Base-by-base conservation (phyloP, 2,113 vertebrate genomes). In the Megatriorchis doriae region DNA sequence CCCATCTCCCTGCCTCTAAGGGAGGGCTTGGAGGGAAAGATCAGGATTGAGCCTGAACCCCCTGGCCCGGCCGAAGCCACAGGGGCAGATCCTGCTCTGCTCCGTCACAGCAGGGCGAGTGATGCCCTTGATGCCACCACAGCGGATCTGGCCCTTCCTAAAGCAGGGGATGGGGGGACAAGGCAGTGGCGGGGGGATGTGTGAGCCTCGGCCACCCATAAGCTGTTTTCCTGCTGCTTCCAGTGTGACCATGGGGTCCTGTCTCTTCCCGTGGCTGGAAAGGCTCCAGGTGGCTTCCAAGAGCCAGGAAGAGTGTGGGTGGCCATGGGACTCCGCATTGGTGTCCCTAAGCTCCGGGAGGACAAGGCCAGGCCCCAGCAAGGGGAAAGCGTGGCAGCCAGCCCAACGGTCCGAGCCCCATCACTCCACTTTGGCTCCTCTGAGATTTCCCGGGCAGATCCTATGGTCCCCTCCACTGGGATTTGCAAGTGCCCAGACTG, bases 271-370 rank as follows among this genome's bases (percentile, higher is more conserved):
- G 5, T 1, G 42, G 42, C 78, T 79, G 88, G 92, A 90, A 90
- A 50, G 17, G 62, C 72, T 87, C 93, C 81, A 67, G 71, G 87
- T 4, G 15, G 36, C 71, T 79, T 78, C 67, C 65, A 36, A 48
- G 63, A 12, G 59, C 59, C 84, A n/a, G 93, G 71, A 93, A 83
- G 20, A 56, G 67, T 50, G 38, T 0, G 5, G 43, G 77, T n/a
- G 42, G 43, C n/a, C 43, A 12, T 0, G 1, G 67, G 70, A 21
- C 26, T 5, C 67, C 2, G 6, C 32, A 7, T 2, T 2, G 0
- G 11, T 18, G 56, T 86, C 75, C 87, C 58, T 18, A 13, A 13
- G 74, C 66, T 71, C 79, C 3, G 13, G 16, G 55, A 67, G 75
- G 63, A 52, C 2, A 0, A n/a, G 61, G 42, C 58, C 29, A 36